These are phyloP conservation scores for Strigops habroptila DNA, from an alignment of 2,113 vertebrate genomes.

Conservation along the genomic window DNA sequence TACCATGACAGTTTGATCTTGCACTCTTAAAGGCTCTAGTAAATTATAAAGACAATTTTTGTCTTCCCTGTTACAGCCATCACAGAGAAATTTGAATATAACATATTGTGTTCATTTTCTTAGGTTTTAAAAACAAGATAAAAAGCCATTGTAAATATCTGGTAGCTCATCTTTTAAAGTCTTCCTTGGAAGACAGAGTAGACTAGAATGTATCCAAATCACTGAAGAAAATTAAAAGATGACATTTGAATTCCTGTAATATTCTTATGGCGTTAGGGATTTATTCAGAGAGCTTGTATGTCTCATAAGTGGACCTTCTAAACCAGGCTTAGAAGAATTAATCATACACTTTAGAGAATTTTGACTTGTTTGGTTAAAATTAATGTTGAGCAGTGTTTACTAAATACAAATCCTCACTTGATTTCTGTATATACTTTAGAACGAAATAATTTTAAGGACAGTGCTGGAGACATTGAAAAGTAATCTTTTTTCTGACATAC, in stretches of 20 bases:
- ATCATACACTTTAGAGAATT: not conserved
- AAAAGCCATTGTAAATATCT: not conserved
- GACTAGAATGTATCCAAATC: not conserved
- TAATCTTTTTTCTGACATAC: not conserved
- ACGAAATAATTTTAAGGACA: not conserved
- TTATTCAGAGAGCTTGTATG: not conserved
- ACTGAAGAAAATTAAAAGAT: not conserved
- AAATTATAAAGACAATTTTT: not conserved
- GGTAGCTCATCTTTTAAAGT: not conserved
- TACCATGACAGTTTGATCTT: not conserved
- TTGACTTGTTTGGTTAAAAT: not conserved
- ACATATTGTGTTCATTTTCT: not conserved
- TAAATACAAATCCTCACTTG: not conserved
- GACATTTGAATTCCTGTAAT: not conserved
- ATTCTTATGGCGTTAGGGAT: not conserved
- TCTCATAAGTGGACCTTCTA: not conserved
- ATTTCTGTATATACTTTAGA: not conserved
- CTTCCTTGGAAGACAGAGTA: not conserved
- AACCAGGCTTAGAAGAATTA: not conserved
- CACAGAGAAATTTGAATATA: not conserved
- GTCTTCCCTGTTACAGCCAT: not conserved
- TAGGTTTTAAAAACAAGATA: not conserved
- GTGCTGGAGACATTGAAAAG: not conserved
- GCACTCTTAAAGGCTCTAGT: not conserved
- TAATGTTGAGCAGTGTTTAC: not conserved